These are phyloP conservation scores for Stenolophus ochropezus DNA, from an alignment of 2,888 invertebrate species.

Conservation along the genomic window DNA sequence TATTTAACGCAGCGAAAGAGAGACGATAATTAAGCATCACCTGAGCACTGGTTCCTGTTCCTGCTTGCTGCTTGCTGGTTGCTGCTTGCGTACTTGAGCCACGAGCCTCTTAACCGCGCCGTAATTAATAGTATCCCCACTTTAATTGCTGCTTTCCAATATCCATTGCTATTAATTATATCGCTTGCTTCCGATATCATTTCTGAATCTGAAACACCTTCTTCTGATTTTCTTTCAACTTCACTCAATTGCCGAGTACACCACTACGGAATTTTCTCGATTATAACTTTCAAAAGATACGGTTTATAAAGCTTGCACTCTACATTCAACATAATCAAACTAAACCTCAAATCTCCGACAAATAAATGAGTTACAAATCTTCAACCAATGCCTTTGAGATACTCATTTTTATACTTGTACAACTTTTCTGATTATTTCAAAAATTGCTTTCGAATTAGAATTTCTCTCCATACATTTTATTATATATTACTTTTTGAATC, in stretches of 20 bases:
- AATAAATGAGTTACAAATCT: not conserved
- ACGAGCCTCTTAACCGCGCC: constrained; percentile 26
- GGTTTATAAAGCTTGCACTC: not conserved
- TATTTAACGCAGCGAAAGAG: constrained; percentile 18
- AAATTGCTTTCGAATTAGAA: too few species aligned
- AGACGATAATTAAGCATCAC: constrained; percentile 49
- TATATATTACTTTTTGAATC: too few species aligned
- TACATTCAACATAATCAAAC: not conserved
- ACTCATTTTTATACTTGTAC: too few species aligned
- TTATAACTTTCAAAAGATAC: not conserved
- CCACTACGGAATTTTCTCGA: not conserved
- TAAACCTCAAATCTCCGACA: not conserved
- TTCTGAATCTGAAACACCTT: not conserved
- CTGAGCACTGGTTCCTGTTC: not conserved
- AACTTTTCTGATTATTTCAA: too few species aligned
- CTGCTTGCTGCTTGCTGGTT: too few species aligned
- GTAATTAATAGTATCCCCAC: constrained; percentile 47
- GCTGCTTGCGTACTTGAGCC: not conserved
- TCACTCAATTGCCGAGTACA: not conserved
- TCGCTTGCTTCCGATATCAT: constrained; percentile 35
- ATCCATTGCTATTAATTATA: constrained; percentile 45
- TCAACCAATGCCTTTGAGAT: not conserved
- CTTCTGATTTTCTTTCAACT: not conserved
- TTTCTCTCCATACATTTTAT: too few species aligned
- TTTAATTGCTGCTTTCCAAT: constrained; percentile 53